Evolutionary conservation across 2,888 invertebrate genomes (phyloP).

Genomic region (Taphrorychus bicolor): DNA sequence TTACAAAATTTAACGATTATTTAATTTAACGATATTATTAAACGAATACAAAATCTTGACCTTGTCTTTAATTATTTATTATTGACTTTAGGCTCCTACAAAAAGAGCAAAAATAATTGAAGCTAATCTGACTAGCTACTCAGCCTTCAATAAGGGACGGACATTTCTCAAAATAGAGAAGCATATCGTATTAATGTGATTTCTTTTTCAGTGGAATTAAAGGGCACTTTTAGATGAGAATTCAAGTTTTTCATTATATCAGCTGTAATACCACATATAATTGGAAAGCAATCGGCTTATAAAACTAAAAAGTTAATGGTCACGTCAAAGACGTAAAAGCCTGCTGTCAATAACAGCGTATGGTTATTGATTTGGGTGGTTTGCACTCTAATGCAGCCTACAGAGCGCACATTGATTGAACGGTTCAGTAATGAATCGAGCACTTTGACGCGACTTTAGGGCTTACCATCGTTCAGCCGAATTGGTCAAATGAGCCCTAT

Average conservation of each 20-base stretch:
- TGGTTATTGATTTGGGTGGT: neutral
- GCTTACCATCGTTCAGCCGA: conserved; percentile 44
- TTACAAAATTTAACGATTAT: too few relatives aligned
- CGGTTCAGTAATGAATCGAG: neutral
- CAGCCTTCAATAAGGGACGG: too few relatives aligned
- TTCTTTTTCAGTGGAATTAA: too few relatives aligned
- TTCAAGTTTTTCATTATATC: neutral
- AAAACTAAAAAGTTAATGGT: neutral
- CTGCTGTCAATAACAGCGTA: neutral
- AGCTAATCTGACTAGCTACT: too few relatives aligned
- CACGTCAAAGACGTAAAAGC: neutral
- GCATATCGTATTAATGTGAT: too few relatives aligned
- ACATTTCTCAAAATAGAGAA: too few relatives aligned
- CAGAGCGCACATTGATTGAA: neutral
- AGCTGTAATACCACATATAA: neutral
- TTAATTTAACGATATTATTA: too few relatives aligned
- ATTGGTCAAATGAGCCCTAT: conserved; percentile 41
- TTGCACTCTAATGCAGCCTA: neutral
- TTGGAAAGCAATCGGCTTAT: neutral
- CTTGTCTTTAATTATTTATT: too few relatives aligned
- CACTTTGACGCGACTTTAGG: neutral
- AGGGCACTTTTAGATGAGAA: neutral
- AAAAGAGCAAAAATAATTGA: too few relatives aligned
- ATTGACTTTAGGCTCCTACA: too few relatives aligned
- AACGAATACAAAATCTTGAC: too few relatives aligned